Evolutionary conservation across 2,113 vertebrate species (phyloP), one percentile per base, ranked within the genome.

Genomic region (Lasiurus cinereus): DNA sequence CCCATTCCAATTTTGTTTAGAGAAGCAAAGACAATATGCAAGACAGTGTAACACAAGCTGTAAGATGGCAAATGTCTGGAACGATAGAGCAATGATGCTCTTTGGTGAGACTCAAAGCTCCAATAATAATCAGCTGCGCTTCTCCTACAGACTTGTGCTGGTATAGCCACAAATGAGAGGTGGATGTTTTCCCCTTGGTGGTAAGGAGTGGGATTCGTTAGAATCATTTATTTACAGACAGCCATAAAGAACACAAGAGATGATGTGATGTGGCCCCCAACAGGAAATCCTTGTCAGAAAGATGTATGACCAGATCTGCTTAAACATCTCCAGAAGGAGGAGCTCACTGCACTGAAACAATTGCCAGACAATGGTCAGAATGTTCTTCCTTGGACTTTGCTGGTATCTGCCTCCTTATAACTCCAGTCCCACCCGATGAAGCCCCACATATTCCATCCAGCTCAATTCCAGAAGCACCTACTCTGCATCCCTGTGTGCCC

Each of bases 171-270:
- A 1, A 70, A 33, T 33, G 33, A 85, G 62, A 78, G 22, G 69
- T 2, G 3, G 50, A 50, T 56, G 15, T 33, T 18, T 73, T 46
- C 50, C 29, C 77, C 74, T 69, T 22, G 4, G 18, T 13, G 13
- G 36, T 36, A 90, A 54, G 46, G 13, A 59, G 46, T 88, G 64
- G 15, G 14, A 85, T 11, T 80, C 27, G n/a, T 73, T 64, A 84
- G 39, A 92, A 72, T 59, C 31, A 54, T 73, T 74, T 89, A 84
- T 64, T 95, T 74, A 56, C 12, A 59, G 43, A 31, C n/a, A 80
- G 59, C 22, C 22, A 18, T 31, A 27, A 76, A 73, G 27, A 19
- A 22, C 24, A 33, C 13, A 12, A 39, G 36, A 33, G 10, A 36
- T 27, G 15, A 67, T 3, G 16, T 6, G 54, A 74, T 66, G 5